Conservation (phyloP, 2,113 vertebrate species). For the Anthoscopus minutus region DNA sequence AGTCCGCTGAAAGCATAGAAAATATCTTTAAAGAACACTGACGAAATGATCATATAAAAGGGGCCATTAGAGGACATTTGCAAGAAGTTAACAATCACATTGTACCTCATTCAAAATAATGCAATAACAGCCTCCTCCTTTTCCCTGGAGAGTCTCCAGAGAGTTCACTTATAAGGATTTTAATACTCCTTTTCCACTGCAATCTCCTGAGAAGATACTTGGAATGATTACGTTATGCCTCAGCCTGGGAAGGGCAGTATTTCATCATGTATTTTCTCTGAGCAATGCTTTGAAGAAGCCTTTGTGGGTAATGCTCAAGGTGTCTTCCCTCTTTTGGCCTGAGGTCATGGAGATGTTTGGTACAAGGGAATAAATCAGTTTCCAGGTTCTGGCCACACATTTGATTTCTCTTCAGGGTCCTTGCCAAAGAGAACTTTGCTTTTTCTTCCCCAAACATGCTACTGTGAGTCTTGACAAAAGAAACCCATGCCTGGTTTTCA, state of each 20-base stretch:
- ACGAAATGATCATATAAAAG: not conserved
- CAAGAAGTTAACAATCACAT: not conserved
- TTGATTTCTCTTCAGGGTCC: not conserved
- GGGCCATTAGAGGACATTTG: not conserved
- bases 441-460: not conserved
- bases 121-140: not conserved
- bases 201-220: not conserved
- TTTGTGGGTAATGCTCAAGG: conserved; percentile 12
- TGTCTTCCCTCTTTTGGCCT: not conserved
- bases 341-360: not conserved
- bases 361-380: not conserved
- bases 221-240: not conserved
- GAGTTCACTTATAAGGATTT: not conserved
- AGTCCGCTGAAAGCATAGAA: not conserved
- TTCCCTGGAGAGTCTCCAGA: not conserved
- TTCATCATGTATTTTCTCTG: conserved; percentile 13
- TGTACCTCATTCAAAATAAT: conserved; percentile 5
- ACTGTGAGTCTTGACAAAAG: not conserved
- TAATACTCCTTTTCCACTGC: not conserved
- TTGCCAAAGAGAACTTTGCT: not conserved
- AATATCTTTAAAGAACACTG: not conserved
- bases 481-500: not conserved
- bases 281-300: conserved; percentile 34
- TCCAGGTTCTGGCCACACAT: not conserved
- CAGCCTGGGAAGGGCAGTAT: conserved; percentile 31